Base-by-base conservation (phyloP, 2,888 invertebrate genomes). In the Syrista parreyssii region DNA sequence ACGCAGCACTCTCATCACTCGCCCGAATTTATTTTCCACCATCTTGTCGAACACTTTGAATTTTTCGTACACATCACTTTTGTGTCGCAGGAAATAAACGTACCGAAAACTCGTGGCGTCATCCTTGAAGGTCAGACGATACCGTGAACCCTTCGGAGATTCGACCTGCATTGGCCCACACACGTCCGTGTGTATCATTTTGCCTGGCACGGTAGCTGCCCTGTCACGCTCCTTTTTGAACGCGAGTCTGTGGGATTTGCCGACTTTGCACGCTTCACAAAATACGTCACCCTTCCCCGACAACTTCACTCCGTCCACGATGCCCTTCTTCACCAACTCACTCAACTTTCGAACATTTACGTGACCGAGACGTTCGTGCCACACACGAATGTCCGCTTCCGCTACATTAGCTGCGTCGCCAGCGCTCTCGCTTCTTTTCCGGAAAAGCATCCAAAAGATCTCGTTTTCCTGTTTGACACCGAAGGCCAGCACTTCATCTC, bases 281-380 rank as follows among this genome's bases (percentile, higher is more conserved):
- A 82, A 78, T 31, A 77, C 75, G 72, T 77, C 76, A 68, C 76
- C 76, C 23, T 36, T 76, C 55, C 73, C 33, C 15, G 78, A 35
- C n/a, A 82, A 68, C 2, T 80, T 71, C 1, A 84, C 74, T 1
- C 82, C 85, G 12, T 74, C 34, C 31, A 83, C 80, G 3, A 78
- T 73, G 3, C 75, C 75, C 11, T 82, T 78, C 11, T 78, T 76
- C 0, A 80, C 75, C 69, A 84, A 73, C 15, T 79, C 76, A 33
- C 77, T 69, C 73, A 82, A 30, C 30, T 79, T 68, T 1, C 34
- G 30, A 15, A 40, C 75, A 15, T 84, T 85, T 12, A 82, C 80
- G 55, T 83, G 83, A 0, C 83, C 83, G 72, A 83, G 68, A 35
- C 82, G 76, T 68, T 85, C 84, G 77, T 83, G 82, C 82, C 82